Conservation (phyloP, 1,140 invertebrate genomes). For the Glomeris maerens region DNA sequence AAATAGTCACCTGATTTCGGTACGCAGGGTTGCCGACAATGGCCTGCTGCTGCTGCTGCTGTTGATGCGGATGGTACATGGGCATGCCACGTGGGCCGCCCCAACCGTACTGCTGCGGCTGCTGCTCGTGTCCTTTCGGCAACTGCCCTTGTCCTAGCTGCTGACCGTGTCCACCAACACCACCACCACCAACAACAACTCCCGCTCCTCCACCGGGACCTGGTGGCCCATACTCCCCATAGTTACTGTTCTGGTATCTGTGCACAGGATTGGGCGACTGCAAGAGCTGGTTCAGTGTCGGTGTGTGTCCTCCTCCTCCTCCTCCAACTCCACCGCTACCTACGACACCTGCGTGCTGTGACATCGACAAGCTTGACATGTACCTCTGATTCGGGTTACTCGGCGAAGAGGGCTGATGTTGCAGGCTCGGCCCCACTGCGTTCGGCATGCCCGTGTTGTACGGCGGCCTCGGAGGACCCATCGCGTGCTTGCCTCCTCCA, state of each 20-base stretch:
- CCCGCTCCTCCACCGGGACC: constrained; percentile 19
- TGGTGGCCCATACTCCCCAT: constrained; percentile 21
- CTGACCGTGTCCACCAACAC: constrained; percentile 6
- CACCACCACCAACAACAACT: constrained; percentile 16
- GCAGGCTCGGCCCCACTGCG: too few relatives aligned
- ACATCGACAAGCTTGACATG: too few relatives aligned
- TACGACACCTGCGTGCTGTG: too few relatives aligned
- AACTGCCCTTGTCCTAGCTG: constrained; percentile 12
- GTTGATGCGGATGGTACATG: constrained; percentile 21
- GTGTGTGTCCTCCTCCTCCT: constrained; percentile 49
- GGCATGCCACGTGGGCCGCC: constrained; percentile 14
- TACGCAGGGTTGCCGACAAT: constrained; percentile 1
- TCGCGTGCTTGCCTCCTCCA: neutral
- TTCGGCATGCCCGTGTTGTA: neutral
- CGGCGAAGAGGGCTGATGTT: too few relatives aligned
- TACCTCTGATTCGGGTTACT: too few relatives aligned
- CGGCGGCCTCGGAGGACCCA: neutral
- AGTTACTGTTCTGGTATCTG: constrained; percentile 29
- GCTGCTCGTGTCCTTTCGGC: constrained; percentile 17
- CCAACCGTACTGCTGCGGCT: constrained; percentile 11
- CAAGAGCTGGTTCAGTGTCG: constrained; percentile 75
- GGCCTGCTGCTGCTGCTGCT: constrained; percentile 23
- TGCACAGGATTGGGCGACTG: constrained; percentile 54
- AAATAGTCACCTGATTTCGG: constrained; percentile 9
- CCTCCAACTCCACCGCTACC: neutral